These are phyloP conservation scores for Rhinolophus ferrumequinum DNA, from an alignment of 2,113 vertebrate genomes.

Conservation along the genomic window DNA sequence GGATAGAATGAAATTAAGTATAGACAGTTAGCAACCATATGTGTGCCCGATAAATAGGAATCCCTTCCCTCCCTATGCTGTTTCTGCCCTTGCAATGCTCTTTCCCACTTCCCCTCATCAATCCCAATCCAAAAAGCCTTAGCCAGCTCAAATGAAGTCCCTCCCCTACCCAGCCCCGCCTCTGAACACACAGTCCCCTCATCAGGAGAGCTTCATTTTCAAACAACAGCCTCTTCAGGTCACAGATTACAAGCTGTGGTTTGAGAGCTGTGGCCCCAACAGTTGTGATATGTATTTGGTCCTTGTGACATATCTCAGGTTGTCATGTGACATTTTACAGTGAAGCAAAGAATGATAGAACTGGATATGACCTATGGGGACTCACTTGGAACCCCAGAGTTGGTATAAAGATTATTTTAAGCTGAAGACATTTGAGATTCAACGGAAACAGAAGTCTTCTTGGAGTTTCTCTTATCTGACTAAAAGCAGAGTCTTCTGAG, in stretches of 20 bases:
- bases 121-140: background rate
- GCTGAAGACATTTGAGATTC: conserved; percentile 41
- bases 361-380: background rate
- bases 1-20: background rate
- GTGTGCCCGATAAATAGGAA: background rate
- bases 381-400: background rate
- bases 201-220: background rate
- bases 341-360: background rate
- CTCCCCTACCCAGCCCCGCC: too few species aligned
- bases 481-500: conserved; percentile 23
- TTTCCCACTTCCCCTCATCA: background rate
- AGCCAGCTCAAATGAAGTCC: background rate
- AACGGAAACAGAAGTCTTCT: background rate
- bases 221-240: background rate
- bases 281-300: background rate
- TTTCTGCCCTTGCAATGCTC: background rate
- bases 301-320: background rate
- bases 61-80: background rate
- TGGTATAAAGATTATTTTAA: background rate
- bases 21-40: background rate
- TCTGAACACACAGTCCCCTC: background rate
- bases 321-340: background rate
- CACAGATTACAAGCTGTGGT: background rate
- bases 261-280: background rate
- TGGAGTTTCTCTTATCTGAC: background rate